Percentiles rank a stretch among this genome's conserved stretches.
phyloP scores from a whole-genome alignment of 1,140 invertebrate species.

The Drosophila melanica region DNA sequence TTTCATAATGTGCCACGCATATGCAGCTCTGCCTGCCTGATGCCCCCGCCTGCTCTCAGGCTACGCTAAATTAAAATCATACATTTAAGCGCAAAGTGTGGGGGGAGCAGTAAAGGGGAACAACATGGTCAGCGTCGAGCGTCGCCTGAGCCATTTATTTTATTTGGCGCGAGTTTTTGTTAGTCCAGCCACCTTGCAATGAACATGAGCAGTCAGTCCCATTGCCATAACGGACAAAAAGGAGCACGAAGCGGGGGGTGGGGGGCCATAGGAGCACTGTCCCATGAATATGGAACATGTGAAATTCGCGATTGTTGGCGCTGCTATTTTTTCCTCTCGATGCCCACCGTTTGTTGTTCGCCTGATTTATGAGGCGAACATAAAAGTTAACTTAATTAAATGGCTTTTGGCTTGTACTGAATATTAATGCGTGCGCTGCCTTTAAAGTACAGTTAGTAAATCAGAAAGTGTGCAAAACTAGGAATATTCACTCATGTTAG shows the following conservation, averaged over 20 bases:
- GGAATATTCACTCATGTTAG: not conserved
- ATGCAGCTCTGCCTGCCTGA: conserved; percentile 45
- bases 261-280: not conserved
- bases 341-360: conserved; percentile 53
- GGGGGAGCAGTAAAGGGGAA: conserved; percentile 16
- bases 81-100: conserved; percentile 46
- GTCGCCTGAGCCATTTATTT: conserved; percentile 62
- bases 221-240: not conserved
- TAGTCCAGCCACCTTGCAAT: conserved; percentile 62
- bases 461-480: not conserved
- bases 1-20: conserved; percentile 82
- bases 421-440: conserved; percentile 63
- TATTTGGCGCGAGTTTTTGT: conserved; percentile 66
- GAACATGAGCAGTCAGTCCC: conserved; percentile 34
- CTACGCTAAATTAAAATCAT: conserved; percentile 63
- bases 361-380: conserved; percentile 75
- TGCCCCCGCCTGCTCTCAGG: not conserved
- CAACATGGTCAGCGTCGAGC: conserved; percentile 79
- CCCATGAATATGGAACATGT: conserved; percentile 75
- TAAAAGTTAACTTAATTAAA: conserved; percentile 83
- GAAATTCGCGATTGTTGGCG: conserved; percentile 43
- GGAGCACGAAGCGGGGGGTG: not conserved
- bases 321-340: conserved; percentile 47
- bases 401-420: conserved; percentile 67
- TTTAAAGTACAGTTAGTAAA: conserved; percentile 24